Evolutionary conservation across 2,888 invertebrate species (phyloP).

Genomic region (Cephus pygmeus): DNA sequence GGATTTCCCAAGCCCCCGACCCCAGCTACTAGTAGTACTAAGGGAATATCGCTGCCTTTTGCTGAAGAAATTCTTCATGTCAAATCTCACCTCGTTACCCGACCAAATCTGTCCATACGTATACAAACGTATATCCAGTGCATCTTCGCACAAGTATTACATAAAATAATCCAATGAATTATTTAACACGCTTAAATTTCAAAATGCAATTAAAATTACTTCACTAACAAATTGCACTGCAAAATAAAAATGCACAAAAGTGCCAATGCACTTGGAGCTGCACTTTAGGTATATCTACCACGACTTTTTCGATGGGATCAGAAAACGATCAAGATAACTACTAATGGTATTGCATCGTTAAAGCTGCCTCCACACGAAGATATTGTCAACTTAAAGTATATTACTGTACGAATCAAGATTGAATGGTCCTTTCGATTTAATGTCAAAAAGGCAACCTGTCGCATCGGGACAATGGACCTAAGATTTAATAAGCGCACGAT

Average conservation of each 20-base stretch:
- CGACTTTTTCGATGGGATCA: not conserved
- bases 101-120: not conserved
- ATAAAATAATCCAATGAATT: not conserved
- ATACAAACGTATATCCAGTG: not conserved
- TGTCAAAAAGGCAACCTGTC: not conserved
- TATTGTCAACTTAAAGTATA: not conserved
- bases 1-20: not conserved
- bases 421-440: not conserved
- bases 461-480: not conserved
- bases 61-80: not conserved
- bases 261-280: not conserved
- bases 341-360: not conserved
- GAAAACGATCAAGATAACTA: not conserved
- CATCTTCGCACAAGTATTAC: not conserved
- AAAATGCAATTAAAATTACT: no score
- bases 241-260: no score
- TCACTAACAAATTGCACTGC: no score
- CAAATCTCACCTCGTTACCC: not conserved
- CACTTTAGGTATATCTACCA: not conserved
- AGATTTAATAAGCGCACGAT: not conserved
- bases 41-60: not conserved
- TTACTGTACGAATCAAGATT: not conserved
- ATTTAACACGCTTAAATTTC: no score
- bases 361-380: not conserved
- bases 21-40: not conserved